Conservation (phyloP, 1,140 invertebrate genomes). For the Orius insidiosus region DNA sequence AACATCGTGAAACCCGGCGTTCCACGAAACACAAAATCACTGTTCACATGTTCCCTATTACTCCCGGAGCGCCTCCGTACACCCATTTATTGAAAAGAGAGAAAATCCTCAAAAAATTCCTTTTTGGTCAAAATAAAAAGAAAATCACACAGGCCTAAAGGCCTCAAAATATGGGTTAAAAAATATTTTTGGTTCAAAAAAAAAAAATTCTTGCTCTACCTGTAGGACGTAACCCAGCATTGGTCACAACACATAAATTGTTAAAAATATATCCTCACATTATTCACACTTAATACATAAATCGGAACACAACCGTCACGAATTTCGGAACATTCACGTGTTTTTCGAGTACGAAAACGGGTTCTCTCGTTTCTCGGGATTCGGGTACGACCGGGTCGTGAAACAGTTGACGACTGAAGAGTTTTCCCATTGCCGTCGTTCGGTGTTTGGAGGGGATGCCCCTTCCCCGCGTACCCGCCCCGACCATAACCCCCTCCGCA, state of each 20-base stretch:
- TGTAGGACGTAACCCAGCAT: slow-evolving; percentile 18
- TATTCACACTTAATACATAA: slow-evolving; percentile 1
- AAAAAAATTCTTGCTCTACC: slow-evolving; percentile 14
- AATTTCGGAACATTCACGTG: too few relatives aligned
- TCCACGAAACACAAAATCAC: neutral
- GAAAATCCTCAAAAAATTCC: neutral
- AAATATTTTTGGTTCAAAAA: too few relatives aligned
- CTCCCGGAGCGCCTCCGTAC: slow-evolving; percentile 4
- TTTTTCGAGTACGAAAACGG: too few relatives aligned
- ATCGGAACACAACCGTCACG: too few relatives aligned
- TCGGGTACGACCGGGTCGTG: slow-evolving; percentile 3
- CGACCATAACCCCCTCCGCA: slow-evolving; percentile 3
- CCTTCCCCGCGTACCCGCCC: neutral
- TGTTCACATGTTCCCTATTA: neutral
- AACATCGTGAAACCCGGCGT: slow-evolving; percentile 4
- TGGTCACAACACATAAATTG: slow-evolving; percentile 17
- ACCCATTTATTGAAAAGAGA: slow-evolving; percentile 3
- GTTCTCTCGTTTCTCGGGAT: too few relatives aligned
- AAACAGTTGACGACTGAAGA: slow-evolving; percentile 10
- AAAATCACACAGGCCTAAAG: neutral
- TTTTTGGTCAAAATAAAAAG: neutral
- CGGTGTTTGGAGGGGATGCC: neutral
- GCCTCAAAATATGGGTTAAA: neutral
- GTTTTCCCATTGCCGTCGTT: slow-evolving; percentile 2
- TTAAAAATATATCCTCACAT: slow-evolving; percentile 2